These are phyloP conservation scores for Nephrotoma flavescens DNA, from an alignment of 2,888 invertebrate species.

Conservation along the genomic window DNA sequence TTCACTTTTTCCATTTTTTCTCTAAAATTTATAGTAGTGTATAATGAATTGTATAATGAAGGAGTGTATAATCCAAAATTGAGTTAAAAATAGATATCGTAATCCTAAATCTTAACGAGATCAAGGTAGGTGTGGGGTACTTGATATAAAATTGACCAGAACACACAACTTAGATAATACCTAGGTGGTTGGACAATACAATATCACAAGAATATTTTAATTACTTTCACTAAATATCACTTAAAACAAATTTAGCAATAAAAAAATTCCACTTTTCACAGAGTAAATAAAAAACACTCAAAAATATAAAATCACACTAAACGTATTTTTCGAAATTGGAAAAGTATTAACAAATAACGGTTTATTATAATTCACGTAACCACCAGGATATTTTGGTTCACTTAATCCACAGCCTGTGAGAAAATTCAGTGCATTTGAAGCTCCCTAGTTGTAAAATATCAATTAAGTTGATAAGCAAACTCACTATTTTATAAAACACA, in stretches of 20 bases:
- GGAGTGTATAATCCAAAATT: not conserved
- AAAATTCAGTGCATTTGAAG: not conserved
- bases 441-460: not conserved
- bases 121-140: not conserved
- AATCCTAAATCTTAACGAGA: not conserved
- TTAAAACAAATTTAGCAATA: not conserved
- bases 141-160: not conserved
- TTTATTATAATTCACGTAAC: not conserved
- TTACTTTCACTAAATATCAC: not conserved
- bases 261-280: not conserved
- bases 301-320: not conserved
- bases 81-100: not conserved
- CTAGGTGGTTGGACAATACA: not conserved
- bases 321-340: not conserved
- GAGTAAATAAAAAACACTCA: not conserved
- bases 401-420: not conserved
- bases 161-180: not conserved
- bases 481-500: not conserved
- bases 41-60: too few species aligned
- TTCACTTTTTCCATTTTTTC: not conserved
- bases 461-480: not conserved
- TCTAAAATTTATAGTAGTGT: not conserved
- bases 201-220: not conserved
- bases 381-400: not conserved
- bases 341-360: not conserved